Conservation (phyloP, 2,797 vertebrate genomes). For the Tapera naevia region DNA sequence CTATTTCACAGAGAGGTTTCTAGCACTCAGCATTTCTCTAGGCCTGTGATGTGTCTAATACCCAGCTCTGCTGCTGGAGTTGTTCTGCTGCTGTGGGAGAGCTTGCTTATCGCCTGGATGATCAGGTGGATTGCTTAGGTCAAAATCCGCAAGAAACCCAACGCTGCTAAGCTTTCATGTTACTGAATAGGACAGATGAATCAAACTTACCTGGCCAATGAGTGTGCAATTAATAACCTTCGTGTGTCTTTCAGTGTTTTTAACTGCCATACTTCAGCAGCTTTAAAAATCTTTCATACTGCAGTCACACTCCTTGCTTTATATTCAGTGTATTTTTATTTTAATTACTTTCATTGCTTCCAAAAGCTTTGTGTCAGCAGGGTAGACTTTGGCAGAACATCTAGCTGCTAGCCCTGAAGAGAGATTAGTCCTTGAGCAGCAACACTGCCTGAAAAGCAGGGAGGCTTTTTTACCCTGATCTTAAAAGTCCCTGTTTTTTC, state of each 20-base stretch:
- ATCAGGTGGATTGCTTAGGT: slow-evolving; percentile 3
- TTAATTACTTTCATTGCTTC: background rate
- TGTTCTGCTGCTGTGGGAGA: slow-evolving; percentile 29
- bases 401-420: background rate
- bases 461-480: background rate
- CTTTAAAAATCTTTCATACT: background rate
- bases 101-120: slow-evolving; percentile 57
- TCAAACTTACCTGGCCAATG: background rate
- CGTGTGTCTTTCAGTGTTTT: background rate
- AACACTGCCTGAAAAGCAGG: background rate
- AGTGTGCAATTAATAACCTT: background rate
- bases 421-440: background rate
- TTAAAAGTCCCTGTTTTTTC: background rate
- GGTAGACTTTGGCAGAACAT: background rate
- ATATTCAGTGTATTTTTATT: background rate
- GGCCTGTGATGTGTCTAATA: slow-evolving; percentile 12
- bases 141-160: slow-evolving; percentile 4
- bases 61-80: slow-evolving; percentile 18
- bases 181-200: background rate
- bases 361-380: background rate
- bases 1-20: background rate
- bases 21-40: slow-evolving; percentile 16
- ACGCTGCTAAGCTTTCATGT: background rate
- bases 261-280: background rate
- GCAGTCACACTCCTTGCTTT: background rate